Conservation (phyloP, 2,797 vertebrate species). For the Enteromius mattozi region DNA sequence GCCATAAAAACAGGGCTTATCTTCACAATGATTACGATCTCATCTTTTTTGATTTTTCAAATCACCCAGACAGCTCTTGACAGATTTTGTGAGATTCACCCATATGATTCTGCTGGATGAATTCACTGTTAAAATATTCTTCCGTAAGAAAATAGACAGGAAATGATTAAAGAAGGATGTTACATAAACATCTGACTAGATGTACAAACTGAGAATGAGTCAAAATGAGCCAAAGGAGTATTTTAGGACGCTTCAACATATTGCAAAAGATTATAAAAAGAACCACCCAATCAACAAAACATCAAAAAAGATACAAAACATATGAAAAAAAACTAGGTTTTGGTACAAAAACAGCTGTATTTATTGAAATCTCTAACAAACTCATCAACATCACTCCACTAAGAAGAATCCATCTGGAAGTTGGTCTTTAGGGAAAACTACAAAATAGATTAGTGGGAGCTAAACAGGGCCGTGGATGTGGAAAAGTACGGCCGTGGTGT, state of each 20-base stretch:
- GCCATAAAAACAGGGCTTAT: neutral
- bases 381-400: slow-evolving; percentile 39
- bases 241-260: neutral
- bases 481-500: neutral
- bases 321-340: neutral
- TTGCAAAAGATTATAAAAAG: neutral
- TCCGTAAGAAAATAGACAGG: slow-evolving; percentile 9
- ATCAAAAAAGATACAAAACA: neutral
- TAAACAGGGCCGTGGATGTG: neutral
- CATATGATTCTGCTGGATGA: neutral
- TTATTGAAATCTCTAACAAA: slow-evolving; percentile 78
- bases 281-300: neutral
- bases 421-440: slow-evolving; percentile 68
- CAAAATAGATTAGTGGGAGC: slow-evolving; percentile 56
- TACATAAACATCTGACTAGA: neutral
- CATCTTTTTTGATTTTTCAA: neutral
- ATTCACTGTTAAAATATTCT: neutral
- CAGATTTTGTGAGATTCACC: neutral
- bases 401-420: slow-evolving; percentile 51
- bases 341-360: slow-evolving; percentile 73
- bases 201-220: no score
- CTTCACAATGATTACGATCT: neutral
- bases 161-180: neutral
- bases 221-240: neutral
- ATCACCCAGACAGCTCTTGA: neutral